Evolutionary conservation across 2,888 invertebrate genomes (phyloP), one percentile per base, ranked within the genome.

Genomic region (Spodoptera picta): DNA sequence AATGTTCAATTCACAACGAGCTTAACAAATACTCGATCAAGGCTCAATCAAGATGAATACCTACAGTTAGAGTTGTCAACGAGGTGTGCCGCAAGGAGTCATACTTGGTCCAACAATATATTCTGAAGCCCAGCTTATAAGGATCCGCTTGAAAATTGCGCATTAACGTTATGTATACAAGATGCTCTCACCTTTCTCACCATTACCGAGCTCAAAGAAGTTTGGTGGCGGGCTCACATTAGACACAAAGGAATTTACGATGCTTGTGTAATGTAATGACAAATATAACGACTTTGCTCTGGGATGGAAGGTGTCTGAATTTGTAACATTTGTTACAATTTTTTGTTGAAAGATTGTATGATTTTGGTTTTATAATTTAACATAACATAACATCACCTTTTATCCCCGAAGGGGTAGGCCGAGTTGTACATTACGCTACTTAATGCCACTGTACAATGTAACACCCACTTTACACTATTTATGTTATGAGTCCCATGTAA

Each of bases 81-180:
- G 47, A 50, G 59, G 49, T 23, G 14, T 56, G 19, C 14, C 62
- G 9, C 47, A 54, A 61, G 56, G 63, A 45, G 72, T 24, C 36
- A 46, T 64, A 52, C 47, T 61, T 44, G 57, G 52, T 44, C 60
- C 27, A n/a, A 62, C 49, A 60, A 24, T 48, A 56, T 64, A 43
- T 57, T 27, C 41, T 45, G 47, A 49, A 65, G 48, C 41, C 36
- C 60, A 51, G 19, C 58, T 63, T 36, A 42, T 49, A 41, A 53
- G 51, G 50, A 69, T 65, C 65, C 52, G 51, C 49, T 71, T 73
- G 60, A 65, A 78, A 79, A 80, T 78, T 69, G 65, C 64, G 54
- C 68, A 73, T 80, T 75, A 80, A 63, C 67, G 55, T 76, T 73
- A 62, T 61, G 55, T 67, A 70, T 65, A 77, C 74, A 77, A 79